Evolutionary conservation across 2,888 invertebrate genomes (phyloP).

Genomic region (Meandrusa payeni): DNA sequence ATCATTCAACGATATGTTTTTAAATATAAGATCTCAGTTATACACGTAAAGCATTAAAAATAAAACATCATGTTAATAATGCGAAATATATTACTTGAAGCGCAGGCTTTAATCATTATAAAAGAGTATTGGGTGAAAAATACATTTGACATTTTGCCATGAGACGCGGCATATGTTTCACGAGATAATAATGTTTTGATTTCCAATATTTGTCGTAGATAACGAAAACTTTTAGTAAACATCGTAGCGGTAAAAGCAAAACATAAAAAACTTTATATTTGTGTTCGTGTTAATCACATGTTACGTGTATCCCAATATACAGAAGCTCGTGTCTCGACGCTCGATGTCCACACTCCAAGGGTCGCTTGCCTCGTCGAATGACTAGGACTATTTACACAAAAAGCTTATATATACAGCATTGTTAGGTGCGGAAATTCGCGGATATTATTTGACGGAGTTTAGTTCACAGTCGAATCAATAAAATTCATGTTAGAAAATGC

Average conservation of each 20-base stretch:
- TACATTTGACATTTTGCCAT: constrained; percentile 70
- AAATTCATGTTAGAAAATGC: constrained; percentile 41
- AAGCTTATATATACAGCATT: constrained; percentile 78
- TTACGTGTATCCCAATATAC: constrained; percentile 57
- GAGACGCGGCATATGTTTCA: constrained; percentile 55
- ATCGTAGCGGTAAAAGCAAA: constrained; percentile 80
- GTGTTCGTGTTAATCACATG: constrained; percentile 78
- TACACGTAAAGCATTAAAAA: constrained; percentile 66
- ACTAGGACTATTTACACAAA: constrained; percentile 76
- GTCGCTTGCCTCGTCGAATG: constrained; percentile 44
- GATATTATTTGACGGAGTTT: constrained; percentile 69
- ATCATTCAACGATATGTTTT: constrained; percentile 6
- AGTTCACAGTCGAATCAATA: constrained; percentile 59
- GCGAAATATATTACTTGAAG: constrained; percentile 66
- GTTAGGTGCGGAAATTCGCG: constrained; percentile 75
- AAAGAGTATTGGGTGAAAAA: constrained; percentile 81
- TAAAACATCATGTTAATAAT: constrained; percentile 67
- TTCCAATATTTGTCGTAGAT: constrained; percentile 53
- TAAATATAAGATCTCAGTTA: constrained; percentile 27
- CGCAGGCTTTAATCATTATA: constrained; percentile 65
- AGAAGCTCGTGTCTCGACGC: constrained; percentile 38
- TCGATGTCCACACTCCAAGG: constrained; percentile 44
- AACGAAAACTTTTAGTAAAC: constrained; percentile 67
- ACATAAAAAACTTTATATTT: constrained; percentile 73
- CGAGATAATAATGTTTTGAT: constrained; percentile 51